A percentile compares a stretch with the other conserved stretches of the same genome.
Evolutionary conservation across 2,888 invertebrate species (phyloP).

Genomic region (Cybosia mesomella): DNA sequence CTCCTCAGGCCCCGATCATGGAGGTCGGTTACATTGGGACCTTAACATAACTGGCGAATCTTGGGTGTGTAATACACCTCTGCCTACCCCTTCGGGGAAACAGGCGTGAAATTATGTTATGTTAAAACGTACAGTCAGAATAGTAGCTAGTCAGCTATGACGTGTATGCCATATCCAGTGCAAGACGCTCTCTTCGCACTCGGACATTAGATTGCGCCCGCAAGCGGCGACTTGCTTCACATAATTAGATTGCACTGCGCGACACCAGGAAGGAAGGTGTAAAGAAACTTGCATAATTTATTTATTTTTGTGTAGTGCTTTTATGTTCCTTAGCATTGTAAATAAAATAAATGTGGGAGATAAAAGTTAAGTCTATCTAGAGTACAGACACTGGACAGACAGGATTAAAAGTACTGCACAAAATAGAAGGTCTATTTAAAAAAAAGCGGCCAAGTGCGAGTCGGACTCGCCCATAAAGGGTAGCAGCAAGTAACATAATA

Average conservation of each 20-base stretch:
- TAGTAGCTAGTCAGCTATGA: not conserved
- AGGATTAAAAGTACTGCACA: not conserved
- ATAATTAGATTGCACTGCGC: constrained; percentile 61
- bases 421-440: not conserved
- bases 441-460: no score
- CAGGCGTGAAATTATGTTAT: no score
- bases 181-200: constrained; percentile 13
- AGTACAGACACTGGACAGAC: not conserved
- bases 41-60: no score
- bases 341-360: not conserved
- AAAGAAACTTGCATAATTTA: constrained; percentile 63
- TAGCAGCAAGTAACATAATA: no score
- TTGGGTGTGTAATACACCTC: no score
- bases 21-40: no score
- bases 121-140: not conserved
- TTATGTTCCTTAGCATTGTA: constrained; percentile 2
- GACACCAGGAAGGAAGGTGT: constrained; percentile 60
- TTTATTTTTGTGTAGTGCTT: constrained; percentile 50
- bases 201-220: constrained; percentile 42
- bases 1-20: no score
- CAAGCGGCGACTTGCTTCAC: constrained; percentile 56
- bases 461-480: no score
- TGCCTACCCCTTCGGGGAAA: no score
- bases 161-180: constrained; percentile 29
- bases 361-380: not conserved